phyloP scores from a whole-genome alignment of 2,113 vertebrate genomes.

The Cochlearius cochlearius region DNA sequence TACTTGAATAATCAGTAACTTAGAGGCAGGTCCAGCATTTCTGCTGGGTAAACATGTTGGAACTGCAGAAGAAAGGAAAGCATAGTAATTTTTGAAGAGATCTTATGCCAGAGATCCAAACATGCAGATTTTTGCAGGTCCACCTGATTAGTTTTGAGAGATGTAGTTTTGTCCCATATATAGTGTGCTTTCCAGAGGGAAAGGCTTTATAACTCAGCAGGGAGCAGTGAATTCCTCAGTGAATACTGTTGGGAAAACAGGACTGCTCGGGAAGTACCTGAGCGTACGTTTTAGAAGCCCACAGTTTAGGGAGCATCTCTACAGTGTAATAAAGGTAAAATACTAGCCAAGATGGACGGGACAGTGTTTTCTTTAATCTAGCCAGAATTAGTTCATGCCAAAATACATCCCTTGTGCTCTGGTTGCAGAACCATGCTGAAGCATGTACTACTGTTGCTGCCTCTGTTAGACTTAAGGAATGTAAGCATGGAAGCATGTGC shows the following conservation, averaged over 20 bases:
- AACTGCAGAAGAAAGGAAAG: background rate
- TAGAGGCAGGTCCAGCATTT: background rate
- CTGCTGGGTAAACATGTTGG: background rate
- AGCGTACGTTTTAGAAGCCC: background rate
- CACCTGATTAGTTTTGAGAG: background rate
- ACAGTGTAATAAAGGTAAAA: background rate
- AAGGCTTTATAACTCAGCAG: background rate
- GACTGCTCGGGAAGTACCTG: background rate
- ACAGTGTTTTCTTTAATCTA: background rate
- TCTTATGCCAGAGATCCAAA: background rate
- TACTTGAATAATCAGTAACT: background rate
- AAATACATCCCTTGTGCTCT: background rate
- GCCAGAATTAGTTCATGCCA: background rate
- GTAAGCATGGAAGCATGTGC: rapidly evolving
- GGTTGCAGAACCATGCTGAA: background rate
- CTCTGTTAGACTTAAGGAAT: background rate
- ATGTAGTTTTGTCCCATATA: background rate
- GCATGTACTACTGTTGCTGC: background rate
- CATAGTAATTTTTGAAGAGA: background rate
- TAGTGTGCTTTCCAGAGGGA: background rate
- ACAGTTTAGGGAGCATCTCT: background rate
- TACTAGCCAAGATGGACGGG: background rate
- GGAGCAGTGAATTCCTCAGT: background rate
- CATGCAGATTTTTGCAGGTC: background rate
- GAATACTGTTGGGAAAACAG: background rate